A percentile compares a stretch with the other conserved stretches of the same genome.
Evolutionary conservation across 2,113 vertebrate genomes (phyloP).

Genomic region (Carassius auratus): DNA sequence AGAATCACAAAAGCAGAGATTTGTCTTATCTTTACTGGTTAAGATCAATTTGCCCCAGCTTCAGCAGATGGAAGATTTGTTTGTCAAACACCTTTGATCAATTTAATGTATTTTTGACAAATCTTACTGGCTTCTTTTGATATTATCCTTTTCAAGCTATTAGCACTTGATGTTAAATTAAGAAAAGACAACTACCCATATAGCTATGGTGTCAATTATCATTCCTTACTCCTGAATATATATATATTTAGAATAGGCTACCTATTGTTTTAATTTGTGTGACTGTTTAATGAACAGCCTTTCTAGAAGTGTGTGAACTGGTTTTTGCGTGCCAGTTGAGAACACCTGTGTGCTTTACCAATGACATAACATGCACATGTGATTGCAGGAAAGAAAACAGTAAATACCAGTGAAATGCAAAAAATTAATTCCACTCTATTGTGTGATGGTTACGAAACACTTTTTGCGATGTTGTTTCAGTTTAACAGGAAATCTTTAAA

Average conservation of each 20-base stretch:
- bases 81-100: background rate
- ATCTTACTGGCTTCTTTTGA: background rate
- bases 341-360: background rate
- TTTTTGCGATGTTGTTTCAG: background rate
- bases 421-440: background rate
- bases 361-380: background rate
- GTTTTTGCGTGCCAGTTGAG: background rate
- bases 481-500: background rate
- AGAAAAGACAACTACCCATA: background rate
- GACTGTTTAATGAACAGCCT: background rate
- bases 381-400: background rate
- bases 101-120: accelerated
- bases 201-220: background rate
- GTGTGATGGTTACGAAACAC: background rate
- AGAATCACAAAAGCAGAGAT: too few relatives aligned
- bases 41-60: too few relatives aligned
- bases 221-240: background rate
- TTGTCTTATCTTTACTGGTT: too few relatives aligned
- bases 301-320: background rate
- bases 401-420: background rate
- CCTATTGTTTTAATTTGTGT: background rate
- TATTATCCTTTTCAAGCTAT: background rate
- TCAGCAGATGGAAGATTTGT: too few relatives aligned
- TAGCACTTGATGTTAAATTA: background rate
- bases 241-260: background rate